phyloP scores from a whole-genome alignment of 2,888 invertebrate species.

The Carpatolechia fugitivella region DNA sequence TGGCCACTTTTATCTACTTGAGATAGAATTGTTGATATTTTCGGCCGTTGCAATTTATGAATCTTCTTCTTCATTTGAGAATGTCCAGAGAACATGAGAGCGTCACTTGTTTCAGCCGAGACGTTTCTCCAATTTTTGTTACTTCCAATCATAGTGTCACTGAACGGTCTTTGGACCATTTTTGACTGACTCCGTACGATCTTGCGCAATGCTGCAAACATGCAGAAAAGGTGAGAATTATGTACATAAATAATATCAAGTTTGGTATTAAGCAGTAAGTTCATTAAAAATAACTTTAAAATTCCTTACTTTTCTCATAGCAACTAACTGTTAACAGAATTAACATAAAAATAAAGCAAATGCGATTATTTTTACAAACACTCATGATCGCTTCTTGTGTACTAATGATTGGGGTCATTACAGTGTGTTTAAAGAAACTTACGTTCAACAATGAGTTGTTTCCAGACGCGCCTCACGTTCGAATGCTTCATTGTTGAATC shows the following conservation, averaged over 20 bases:
- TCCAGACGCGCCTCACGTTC: slow-evolving; percentile 19
- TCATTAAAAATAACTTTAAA: background rate
- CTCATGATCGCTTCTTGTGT: slow-evolving; percentile 14
- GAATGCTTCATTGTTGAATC: slow-evolving; percentile 18
- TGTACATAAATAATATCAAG: no score
- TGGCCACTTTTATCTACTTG: slow-evolving; percentile 36
- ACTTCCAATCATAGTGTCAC: slow-evolving; percentile 32
- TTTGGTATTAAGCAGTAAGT: background rate
- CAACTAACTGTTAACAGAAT: slow-evolving; percentile 30
- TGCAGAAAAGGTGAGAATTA: background rate
- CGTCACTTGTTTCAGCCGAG: slow-evolving; percentile 23
- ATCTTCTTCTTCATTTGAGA: slow-evolving; percentile 39
- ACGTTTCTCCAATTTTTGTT: slow-evolving; percentile 22
- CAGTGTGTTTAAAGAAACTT: slow-evolving; percentile 35
- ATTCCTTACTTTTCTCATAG: slow-evolving; percentile 58
- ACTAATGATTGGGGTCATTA: slow-evolving; percentile 14
- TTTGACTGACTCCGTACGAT: slow-evolving; percentile 66
- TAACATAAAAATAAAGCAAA: slow-evolving; percentile 26
- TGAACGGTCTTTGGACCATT: slow-evolving; percentile 66
- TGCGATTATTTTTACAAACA: slow-evolving; percentile 5
- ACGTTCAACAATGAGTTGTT: slow-evolving; percentile 39
- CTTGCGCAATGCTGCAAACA: slow-evolving; percentile 60
- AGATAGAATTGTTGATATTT: slow-evolving; percentile 48
- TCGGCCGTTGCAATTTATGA: slow-evolving; percentile 47
- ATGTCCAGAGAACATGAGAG: slow-evolving; percentile 36